A percentile compares a stretch with the other conserved stretches of the same genome.
Conservation (phyloP, 2,797 vertebrate genomes). For the Scyliorhinus canicula region DNA sequence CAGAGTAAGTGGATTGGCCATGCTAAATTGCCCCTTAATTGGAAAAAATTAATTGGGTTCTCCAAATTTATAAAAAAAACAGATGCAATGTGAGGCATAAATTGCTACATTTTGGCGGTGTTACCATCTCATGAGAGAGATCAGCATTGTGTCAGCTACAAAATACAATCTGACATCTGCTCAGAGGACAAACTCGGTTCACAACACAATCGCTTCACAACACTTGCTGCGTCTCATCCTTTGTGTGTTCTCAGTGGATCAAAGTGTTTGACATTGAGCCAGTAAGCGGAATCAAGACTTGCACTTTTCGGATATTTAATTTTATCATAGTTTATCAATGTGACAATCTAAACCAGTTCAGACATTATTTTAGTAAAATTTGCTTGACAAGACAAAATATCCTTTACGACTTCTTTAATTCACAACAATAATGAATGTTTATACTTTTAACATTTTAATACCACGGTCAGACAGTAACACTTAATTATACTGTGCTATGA, state of each 20-base stretch:
- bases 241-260: not conserved
- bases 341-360: not conserved
- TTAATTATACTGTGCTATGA: not conserved
- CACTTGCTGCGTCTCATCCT: not conserved
- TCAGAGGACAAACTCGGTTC: not conserved
- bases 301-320: not conserved
- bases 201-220: not conserved
- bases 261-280: not conserved
- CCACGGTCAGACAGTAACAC: not conserved
- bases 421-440: not conserved
- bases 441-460: not conserved
- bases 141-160: not conserved
- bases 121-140: not conserved
- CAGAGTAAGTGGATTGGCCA: no score
- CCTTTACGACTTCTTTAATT: not conserved
- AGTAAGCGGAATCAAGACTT: not conserved
- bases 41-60: no score
- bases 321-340: not conserved
- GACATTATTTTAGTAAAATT: not conserved
- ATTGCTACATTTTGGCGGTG: not conserved
- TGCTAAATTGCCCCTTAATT: no score
- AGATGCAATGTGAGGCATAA: no score
- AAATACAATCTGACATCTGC: not conserved
- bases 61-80: no score
- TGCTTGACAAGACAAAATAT: not conserved